These are phyloP conservation scores for Argynnis bischoffii DNA, from an alignment of 2,888 invertebrate species.

Conservation along the genomic window DNA sequence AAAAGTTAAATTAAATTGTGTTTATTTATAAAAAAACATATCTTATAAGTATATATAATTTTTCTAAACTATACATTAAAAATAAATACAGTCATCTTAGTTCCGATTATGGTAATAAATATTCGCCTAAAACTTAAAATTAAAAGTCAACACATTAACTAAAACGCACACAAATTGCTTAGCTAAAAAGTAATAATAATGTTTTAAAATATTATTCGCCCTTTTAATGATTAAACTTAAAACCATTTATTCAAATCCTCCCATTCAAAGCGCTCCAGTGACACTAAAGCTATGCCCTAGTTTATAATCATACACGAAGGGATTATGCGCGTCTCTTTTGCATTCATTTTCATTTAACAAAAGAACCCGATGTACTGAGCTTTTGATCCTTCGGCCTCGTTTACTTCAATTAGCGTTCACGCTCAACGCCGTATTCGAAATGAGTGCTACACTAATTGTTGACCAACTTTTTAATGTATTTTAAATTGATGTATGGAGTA, in stretches of 20 bases:
- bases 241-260: conserved; percentile 9
- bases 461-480: conserved; percentile 24
- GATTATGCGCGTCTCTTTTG: conserved; percentile 22
- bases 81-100: too few species aligned
- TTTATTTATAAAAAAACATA: too few species aligned
- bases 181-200: too few species aligned
- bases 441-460: conserved; percentile 19
- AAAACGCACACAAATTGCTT: too few species aligned
- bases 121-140: too few species aligned
- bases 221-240: not conserved
- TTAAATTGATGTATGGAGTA: not conserved
- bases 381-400: conserved; percentile 29
- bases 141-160: too few species aligned
- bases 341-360: conserved; percentile 32
- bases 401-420: conserved; percentile 37
- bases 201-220: not conserved
- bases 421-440: conserved; percentile 9
- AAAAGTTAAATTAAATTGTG: too few species aligned
- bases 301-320: conserved; percentile 23
- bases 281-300: conserved; percentile 26
- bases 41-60: too few species aligned
- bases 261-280: conserved; percentile 9
- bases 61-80: too few species aligned
- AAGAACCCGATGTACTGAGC: conserved; percentile 16
- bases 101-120: too few species aligned